These are phyloP conservation scores for Trichogramma pretiosum DNA, from an alignment of 1,140 invertebrate species.

Conservation along the genomic window DNA sequence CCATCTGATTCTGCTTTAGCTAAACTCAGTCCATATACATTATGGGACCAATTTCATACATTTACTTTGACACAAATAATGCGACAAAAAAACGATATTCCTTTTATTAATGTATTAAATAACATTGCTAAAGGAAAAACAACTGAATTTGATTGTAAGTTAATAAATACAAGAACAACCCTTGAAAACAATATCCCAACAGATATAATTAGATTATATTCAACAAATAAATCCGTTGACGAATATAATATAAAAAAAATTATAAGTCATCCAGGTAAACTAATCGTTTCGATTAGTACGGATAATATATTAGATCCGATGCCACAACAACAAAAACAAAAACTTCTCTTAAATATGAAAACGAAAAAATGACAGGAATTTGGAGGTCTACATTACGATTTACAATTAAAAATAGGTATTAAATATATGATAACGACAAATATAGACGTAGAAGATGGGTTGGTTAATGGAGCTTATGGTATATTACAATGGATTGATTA, in stretches of 20 bases:
- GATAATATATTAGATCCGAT: no score
- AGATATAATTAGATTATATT: no score
- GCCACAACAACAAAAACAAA: no score
- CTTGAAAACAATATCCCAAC: no score
- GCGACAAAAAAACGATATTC: constrained; percentile 23
- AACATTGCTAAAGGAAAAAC: constrained; percentile 5
- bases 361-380: not conserved
- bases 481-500: not conserved
- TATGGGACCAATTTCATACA: constrained; percentile 22
- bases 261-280: no score
- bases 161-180: no score
- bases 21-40: constrained; percentile 4
- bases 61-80: constrained; percentile 25
- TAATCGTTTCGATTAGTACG: no score
- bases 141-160: no score
- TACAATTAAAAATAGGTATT: not conserved
- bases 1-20: constrained; percentile 10
- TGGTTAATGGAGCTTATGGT: not conserved
- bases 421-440: constrained; percentile 4
- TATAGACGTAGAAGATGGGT: not conserved
- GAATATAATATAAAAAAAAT: no score
- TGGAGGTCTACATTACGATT: not conserved
- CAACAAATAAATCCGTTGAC: no score
- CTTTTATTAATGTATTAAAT: constrained; percentile 21
- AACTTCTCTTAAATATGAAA: no score